phyloP scores from a whole-genome alignment of 1,140 invertebrate species.

The Hestina assimilis region DNA sequence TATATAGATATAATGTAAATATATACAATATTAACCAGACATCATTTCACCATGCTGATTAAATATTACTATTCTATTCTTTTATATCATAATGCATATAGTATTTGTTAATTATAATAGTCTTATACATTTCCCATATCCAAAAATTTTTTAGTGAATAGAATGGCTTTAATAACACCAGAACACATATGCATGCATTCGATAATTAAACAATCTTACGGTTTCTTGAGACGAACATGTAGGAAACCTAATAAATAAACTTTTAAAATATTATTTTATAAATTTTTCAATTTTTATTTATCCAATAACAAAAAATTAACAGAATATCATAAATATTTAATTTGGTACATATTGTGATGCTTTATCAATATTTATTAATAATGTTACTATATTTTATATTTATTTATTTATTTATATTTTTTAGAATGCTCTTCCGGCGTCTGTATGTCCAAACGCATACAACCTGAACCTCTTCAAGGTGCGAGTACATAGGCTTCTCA shows the following conservation, averaged over 20 bases:
- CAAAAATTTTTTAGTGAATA: slow-evolving; percentile 18
- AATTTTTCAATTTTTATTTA: not conserved
- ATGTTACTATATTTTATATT: too few relatives aligned
- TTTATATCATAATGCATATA: not conserved
- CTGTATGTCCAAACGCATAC: too few relatives aligned
- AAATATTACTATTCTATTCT: slow-evolving; percentile 26
- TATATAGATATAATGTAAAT: slow-evolving; percentile 13
- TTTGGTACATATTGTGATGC: too few relatives aligned
- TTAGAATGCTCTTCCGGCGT: too few relatives aligned
- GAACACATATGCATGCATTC: slow-evolving; percentile 22
- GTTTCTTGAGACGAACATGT: slow-evolving; percentile 18
- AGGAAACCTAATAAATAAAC: slow-evolving; percentile 28
- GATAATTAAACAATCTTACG: slow-evolving; percentile 20
- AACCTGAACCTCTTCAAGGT: too few relatives aligned
- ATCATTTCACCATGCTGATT: slow-evolving; percentile 14
- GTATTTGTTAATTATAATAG: too few relatives aligned
- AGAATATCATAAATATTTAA: too few relatives aligned
- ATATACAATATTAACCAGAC: slow-evolving; percentile 9
- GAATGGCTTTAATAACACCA: slow-evolving; percentile 24
- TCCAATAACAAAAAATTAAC: not conserved
- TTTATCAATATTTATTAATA: too few relatives aligned
- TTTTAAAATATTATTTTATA: slow-evolving; percentile 8
- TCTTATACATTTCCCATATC: not conserved
- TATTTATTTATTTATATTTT: too few relatives aligned
- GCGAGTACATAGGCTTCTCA: too few relatives aligned